These are phyloP conservation scores for Pogonocherus hispidulus DNA, from an alignment of 2,888 invertebrate genomes.

Conservation along the genomic window DNA sequence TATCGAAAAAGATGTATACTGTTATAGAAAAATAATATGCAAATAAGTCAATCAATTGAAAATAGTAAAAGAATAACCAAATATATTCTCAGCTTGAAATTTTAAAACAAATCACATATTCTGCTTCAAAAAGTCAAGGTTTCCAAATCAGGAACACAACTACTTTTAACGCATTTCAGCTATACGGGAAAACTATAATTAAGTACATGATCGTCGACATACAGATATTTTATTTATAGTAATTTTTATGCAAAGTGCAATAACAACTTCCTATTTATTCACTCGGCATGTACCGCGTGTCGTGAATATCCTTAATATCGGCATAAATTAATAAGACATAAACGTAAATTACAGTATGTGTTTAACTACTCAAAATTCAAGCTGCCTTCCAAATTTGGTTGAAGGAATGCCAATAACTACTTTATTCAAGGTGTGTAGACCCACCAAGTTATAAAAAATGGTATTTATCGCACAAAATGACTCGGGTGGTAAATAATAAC, in stretches of 20 bases:
- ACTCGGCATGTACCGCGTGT: background rate
- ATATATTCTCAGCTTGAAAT: no score
- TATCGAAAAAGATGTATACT: no score
- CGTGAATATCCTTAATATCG: background rate
- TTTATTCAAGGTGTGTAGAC: background rate
- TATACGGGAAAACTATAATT: background rate
- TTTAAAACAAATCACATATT: no score
- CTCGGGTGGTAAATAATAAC: no score
- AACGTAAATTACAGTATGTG: constrained; percentile 1
- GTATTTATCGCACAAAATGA: no score
- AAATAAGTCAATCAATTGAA: no score
- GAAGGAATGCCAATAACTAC: constrained; percentile 1
- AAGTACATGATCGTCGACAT: background rate
- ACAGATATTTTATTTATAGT: background rate
- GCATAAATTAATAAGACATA: constrained; percentile 3
- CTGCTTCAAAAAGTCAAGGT: no score
- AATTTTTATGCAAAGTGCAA: constrained; percentile 12
- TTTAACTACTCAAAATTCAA: constrained; percentile 1
- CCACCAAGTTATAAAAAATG: background rate
- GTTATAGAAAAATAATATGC: no score
- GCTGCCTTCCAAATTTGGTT: constrained; percentile 1
- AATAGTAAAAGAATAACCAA: no score
- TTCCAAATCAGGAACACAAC: no score
- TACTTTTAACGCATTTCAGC: no score
- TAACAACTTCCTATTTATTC: constrained; percentile 12